Percentiles rank a stretch among this genome's conserved stretches.
These are phyloP conservation scores for Crocallis elinguaria DNA, from an alignment of 2,888 invertebrate genomes.

Conservation along the genomic window DNA sequence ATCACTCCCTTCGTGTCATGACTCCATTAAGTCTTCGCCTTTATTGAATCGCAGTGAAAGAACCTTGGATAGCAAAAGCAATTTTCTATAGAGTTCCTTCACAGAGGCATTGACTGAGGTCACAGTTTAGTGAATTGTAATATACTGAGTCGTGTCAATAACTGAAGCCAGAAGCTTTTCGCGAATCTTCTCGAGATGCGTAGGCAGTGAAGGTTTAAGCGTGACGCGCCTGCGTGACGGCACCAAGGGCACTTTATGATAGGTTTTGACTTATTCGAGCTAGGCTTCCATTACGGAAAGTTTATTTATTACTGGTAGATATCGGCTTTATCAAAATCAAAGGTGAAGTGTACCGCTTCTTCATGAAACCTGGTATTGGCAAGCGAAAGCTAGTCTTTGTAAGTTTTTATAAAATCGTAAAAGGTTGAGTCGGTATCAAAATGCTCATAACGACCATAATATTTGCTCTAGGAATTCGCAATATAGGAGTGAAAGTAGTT, in stretches of 20 bases:
- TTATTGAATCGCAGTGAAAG: constrained; percentile 15
- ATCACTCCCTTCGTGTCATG: not conserved
- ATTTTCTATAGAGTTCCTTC: constrained; percentile 14
- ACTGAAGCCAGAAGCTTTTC: constrained; percentile 38
- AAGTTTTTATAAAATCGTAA: not conserved
- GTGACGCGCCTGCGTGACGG: constrained; percentile 45
- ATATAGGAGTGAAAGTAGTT: constrained; percentile 19
- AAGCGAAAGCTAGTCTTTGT: not conserved
- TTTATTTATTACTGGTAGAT: not conserved
- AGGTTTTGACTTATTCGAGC: constrained; percentile 18
- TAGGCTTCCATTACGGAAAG: constrained; percentile 18
- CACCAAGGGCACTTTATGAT: constrained; percentile 23
- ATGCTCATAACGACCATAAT: constrained; percentile 5
- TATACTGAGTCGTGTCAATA: constrained; percentile 39
- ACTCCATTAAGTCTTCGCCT: constrained; percentile 6
- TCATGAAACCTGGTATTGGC: not conserved
- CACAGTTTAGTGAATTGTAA: constrained; percentile 13
- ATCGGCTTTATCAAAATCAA: not conserved
- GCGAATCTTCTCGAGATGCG: constrained; percentile 25
- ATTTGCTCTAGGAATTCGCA: constrained; percentile 16
- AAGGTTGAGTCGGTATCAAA: not conserved
- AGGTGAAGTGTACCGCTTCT: too few species aligned
- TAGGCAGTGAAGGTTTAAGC: constrained; percentile 37
- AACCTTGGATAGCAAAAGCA: constrained; percentile 11
- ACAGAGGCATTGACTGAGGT: constrained; percentile 43